These are phyloP conservation scores for Eurois occulta DNA, from an alignment of 2,888 invertebrate genomes.

Conservation along the genomic window DNA sequence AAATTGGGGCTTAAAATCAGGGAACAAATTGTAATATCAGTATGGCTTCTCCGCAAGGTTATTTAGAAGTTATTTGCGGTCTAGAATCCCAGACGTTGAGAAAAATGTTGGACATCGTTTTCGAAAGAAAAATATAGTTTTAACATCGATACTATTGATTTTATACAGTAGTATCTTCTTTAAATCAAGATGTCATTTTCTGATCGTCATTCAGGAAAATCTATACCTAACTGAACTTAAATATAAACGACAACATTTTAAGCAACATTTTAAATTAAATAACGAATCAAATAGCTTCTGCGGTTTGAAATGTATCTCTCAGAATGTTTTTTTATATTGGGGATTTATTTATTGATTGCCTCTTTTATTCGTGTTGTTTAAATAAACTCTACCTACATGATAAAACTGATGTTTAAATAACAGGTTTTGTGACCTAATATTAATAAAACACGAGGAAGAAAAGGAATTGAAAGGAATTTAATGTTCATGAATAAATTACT, in stretches of 20 bases:
- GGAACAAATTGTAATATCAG: slow-evolving; percentile 22
- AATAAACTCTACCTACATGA: background rate
- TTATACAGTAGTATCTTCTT: no score
- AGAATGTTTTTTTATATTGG: slow-evolving; percentile 6
- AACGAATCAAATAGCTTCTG: slow-evolving; percentile 17
- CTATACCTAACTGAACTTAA: background rate
- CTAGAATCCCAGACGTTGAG: slow-evolving; percentile 26
- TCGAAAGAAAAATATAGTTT: slow-evolving; percentile 11
- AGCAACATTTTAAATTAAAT: background rate
- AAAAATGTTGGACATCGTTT: slow-evolving; percentile 14
- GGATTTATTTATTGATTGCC: slow-evolving; percentile 21
- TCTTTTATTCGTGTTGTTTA: background rate
- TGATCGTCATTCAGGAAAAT: background rate
- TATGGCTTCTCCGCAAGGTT: slow-evolving; percentile 36
- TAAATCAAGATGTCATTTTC: background rate
- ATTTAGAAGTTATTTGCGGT: slow-evolving; percentile 45
- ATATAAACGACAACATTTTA: background rate
- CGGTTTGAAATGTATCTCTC: slow-evolving; percentile 24
- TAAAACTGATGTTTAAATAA: slow-evolving; percentile 21
- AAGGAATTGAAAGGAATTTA: no score
- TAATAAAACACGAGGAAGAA: slow-evolving; percentile 36
- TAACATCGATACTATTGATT: background rate
- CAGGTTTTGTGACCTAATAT: slow-evolving; percentile 30
- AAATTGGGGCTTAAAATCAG: slow-evolving; percentile 34
- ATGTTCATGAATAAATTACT: no score